Base-by-base conservation (phyloP, 2,888 invertebrate species). In the Cheilosia pagana region DNA sequence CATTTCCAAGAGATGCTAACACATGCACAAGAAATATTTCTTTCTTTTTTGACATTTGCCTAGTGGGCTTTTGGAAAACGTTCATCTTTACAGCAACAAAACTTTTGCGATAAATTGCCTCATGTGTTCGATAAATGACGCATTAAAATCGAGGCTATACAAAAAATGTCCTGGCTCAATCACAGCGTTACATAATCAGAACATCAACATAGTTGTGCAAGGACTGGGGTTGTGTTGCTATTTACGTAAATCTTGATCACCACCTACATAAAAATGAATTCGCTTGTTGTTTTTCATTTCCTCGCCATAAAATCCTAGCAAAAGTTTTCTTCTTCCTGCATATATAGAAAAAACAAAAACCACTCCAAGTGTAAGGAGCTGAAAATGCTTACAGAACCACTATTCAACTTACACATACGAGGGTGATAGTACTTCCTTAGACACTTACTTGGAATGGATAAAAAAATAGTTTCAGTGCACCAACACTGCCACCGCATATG, bases 211-310 rank as follows among this genome's bases (percentile, higher is more conserved):
- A 14, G 23, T 21, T 23, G 12, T 10, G 14, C n/a, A 19, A 41
- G 39, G n/a, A 21, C 25, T 25, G 39, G 28, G 39, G 28, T 19
- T 48, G 28, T 45, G 28, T 10, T 16, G 28, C 21, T 31, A 31
- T 72, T 59, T 65, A 45, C 52, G 65, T 59, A 52, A 45, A 52
- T 74, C 50, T 79, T 72, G 65, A 79, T 74, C 31, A 45, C 78
- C 55, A 72, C 78, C 78, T 43, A 72, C 67, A 60, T 62, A 45
- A 39, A 60, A 67, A 39, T 62, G 25, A 74, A 59, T 79, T 45
- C 57, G 10, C 55, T 71, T 41, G 43, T 25, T 25, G 31, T 70
- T 57, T 68, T 70, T n/a, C 16, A 19, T 10, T 60, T 52, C 60
- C n/a, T 39, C 14, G 41, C 31, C 31, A 55, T 35, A 53, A 48